A percentile compares a stretch with the other conserved stretches of the same genome.
Evolutionary conservation across 2,888 invertebrate genomes (phyloP).

Genomic region (Ormyrus pomaceus): DNA sequence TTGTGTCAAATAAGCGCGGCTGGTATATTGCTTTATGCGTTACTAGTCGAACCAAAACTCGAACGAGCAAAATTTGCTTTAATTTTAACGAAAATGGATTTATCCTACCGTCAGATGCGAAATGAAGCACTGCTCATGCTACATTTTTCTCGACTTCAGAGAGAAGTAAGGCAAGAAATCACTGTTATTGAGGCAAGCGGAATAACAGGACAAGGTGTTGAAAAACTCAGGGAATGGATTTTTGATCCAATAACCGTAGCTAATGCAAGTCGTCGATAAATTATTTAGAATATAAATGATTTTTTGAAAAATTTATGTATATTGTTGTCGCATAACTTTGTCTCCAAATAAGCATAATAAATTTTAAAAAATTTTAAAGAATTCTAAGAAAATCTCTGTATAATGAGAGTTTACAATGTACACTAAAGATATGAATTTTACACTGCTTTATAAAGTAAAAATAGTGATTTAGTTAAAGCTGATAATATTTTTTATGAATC

Average conservation of each 20-base stretch:
- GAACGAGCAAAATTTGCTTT: conserved; percentile 82
- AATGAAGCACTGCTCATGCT: conserved; percentile 91
- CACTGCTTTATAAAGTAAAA: conserved; percentile 41
- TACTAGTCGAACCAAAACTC: conserved; percentile 84
- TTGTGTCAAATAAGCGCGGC: conserved; percentile 91
- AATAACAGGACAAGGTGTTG: conserved; percentile 83
- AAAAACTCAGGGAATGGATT: conserved; percentile 82
- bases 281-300: neutral
- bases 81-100: conserved; percentile 89
- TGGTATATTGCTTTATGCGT: conserved; percentile 86
- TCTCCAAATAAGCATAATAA: conserved; percentile 34
- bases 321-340: conserved; percentile 33
- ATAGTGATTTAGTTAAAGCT: conserved; percentile 37
- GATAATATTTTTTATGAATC: conserved; percentile 46
- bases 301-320: conserved; percentile 50
- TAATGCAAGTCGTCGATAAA: conserved; percentile 50
- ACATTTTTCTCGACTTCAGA: conserved; percentile 83
- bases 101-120: conserved; percentile 90
- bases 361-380: conserved; percentile 47
- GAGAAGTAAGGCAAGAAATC: conserved; percentile 83
- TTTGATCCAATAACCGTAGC: conserved; percentile 65
- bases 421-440: conserved; percentile 46
- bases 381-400: conserved; percentile 26
- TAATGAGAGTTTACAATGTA: conserved; percentile 42
- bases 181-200: conserved; percentile 86